Percentiles rank a stretch among this genome's conserved stretches.
phyloP scores from a whole-genome alignment of 2,113 vertebrate genomes.

The Nyctereutes procyonoides region DNA sequence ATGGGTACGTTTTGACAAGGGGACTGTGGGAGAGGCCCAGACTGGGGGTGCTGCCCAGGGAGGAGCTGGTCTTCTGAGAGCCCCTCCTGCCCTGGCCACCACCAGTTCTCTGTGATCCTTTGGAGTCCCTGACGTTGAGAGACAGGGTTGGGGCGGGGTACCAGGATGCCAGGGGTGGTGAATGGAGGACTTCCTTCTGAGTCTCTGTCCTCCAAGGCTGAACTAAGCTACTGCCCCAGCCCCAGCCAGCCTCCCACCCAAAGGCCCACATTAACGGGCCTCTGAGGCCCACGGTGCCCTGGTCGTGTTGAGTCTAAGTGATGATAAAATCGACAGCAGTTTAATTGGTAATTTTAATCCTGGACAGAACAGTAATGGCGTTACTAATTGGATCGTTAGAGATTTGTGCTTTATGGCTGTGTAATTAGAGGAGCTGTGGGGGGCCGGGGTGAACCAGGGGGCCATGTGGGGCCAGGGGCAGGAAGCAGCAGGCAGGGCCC shows the following conservation, averaged over 20 bases:
- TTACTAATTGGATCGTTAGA: constrained; percentile 81
- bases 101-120: neutral
- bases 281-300: neutral
- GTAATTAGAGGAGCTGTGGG: constrained; percentile 74
- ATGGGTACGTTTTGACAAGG: neutral
- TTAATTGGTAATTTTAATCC: constrained; percentile 83
- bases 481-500: neutral
- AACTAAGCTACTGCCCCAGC: neutral
- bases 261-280: neutral
- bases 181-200: neutral
- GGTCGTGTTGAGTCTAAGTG: constrained; percentile 67
- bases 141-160: neutral
- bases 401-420: constrained; percentile 76
- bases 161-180: neutral
- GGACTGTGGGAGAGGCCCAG: neutral
- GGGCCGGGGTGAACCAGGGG: constrained; percentile 63
- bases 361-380: constrained; percentile 75
- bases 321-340: constrained; percentile 81
- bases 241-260: accelerated
- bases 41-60: neutral
- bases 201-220: neutral
- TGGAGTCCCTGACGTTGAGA: neutral
- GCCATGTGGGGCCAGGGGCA: neutral
- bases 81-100: accelerated
- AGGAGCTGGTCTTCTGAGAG: neutral